These are phyloP conservation scores for Crotophaga sulcirostris DNA, from an alignment of 2,113 vertebrate species.

Conservation along the genomic window DNA sequence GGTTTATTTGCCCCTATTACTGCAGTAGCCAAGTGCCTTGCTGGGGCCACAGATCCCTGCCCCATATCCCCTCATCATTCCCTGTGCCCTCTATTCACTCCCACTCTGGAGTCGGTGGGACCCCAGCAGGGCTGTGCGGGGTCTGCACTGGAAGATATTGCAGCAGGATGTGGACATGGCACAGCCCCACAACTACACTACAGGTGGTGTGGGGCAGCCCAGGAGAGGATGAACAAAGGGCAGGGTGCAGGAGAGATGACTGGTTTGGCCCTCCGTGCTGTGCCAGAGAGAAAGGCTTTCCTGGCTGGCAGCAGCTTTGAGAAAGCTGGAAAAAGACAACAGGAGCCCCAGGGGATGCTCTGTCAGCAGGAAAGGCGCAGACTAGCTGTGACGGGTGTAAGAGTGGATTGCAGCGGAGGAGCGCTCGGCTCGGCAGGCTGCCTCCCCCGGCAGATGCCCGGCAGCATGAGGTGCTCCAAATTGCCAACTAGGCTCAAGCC, in stretches of 20 bases:
- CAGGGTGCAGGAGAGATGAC: neutral
- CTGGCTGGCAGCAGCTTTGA: slow-evolving; percentile 55
- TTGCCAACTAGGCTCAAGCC: neutral
- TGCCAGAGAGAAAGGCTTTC: neutral
- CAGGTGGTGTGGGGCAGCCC: neutral
- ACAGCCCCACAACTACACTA: neutral
- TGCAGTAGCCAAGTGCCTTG: neutral
- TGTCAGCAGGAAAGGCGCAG: neutral
- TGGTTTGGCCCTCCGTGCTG: neutral
- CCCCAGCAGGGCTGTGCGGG: neutral
- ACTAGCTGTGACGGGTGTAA: neutral
- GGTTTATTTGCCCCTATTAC: neutral
- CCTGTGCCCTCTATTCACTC: neutral
- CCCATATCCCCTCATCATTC: neutral
- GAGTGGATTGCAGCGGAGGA: neutral
- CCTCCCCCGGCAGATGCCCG: neutral
- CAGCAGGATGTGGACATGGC: neutral
- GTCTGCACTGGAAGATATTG: neutral
- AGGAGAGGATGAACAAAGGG: fast-evolving
- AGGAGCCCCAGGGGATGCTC: slow-evolving; percentile 20
- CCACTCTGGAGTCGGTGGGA: neutral
- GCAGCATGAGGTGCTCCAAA: neutral
- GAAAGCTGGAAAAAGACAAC: slow-evolving; percentile 38
- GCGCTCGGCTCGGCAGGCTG: neutral
- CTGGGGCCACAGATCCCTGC: neutral